These are phyloP conservation scores for Thymelicus sylvestris DNA, from an alignment of 2,888 invertebrate species.

Conservation along the genomic window DNA sequence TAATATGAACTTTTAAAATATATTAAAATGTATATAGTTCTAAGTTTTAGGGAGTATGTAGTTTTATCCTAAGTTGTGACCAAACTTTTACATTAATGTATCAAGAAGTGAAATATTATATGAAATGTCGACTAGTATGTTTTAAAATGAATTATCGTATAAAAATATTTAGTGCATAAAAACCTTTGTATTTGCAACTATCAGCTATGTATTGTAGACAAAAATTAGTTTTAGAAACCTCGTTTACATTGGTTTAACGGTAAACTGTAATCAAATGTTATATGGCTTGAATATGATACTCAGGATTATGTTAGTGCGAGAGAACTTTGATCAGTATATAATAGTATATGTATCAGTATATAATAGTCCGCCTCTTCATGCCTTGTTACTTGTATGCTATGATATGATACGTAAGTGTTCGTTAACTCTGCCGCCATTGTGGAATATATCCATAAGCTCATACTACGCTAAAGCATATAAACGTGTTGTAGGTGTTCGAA, in stretches of 20 bases:
- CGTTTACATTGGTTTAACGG: slow-evolving; percentile 44
- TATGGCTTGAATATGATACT: slow-evolving; percentile 15
- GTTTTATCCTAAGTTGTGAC: slow-evolving; percentile 70
- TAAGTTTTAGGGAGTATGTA: slow-evolving; percentile 65
- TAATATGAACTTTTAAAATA: slow-evolving; percentile 57
- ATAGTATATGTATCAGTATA: slow-evolving; percentile 14
- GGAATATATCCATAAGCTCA: background rate
- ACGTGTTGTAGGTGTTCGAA: too few relatives aligned
- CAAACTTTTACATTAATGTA: slow-evolving; percentile 60
- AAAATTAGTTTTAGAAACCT: slow-evolving; percentile 1
- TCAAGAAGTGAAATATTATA: slow-evolving; percentile 52
- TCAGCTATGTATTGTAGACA: slow-evolving; percentile 35
- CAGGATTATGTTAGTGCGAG: slow-evolving; percentile 2
- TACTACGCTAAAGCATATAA: too few relatives aligned
- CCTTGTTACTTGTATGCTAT: slow-evolving; percentile 19
- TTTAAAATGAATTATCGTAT: slow-evolving; percentile 3
- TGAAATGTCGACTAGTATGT: slow-evolving; percentile 48
- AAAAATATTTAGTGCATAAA: background rate
- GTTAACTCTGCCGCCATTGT: background rate
- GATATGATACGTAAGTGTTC: slow-evolving; percentile 4
- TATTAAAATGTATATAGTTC: slow-evolving; percentile 71
- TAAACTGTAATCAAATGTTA: slow-evolving; percentile 4
- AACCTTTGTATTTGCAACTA: slow-evolving; percentile 15
- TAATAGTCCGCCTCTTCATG: slow-evolving; percentile 33
- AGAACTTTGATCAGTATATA: slow-evolving; percentile 5